A percentile compares a stretch with the other conserved stretches of the same genome.
These are phyloP conservation scores for Lasaia peninsularis DNA, from an alignment of 1,140 invertebrate genomes.

Conservation along the genomic window DNA sequence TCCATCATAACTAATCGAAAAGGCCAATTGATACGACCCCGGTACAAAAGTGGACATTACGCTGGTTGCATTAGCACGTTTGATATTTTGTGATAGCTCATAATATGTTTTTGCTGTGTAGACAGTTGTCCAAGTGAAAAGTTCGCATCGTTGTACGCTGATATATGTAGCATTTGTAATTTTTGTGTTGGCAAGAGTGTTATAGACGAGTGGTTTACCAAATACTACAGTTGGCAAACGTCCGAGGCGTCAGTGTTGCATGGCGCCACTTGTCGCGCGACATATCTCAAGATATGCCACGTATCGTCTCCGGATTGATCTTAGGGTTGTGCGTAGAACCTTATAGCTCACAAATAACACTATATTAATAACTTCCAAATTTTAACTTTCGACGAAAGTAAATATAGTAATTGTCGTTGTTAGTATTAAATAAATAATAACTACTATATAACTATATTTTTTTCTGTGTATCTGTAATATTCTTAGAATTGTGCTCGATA, in stretches of 20 bases:
- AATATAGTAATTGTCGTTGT: too few relatives aligned
- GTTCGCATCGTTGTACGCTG: conserved; percentile 10
- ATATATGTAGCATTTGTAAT: conserved; percentile 14
- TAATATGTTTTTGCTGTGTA: neutral
- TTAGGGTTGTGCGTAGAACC: neutral
- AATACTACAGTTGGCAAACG: conserved; percentile 35
- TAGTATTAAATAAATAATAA: too few relatives aligned
- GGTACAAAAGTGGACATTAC: too few relatives aligned
- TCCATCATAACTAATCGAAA: too few relatives aligned
- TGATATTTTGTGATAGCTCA: conserved; percentile 1
- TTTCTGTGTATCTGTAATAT: too few relatives aligned
- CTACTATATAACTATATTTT: too few relatives aligned
- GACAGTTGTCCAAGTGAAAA: conserved; percentile 1
- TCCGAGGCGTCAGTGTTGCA: conserved; percentile 30
- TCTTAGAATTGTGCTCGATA: too few relatives aligned
- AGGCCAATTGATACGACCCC: too few relatives aligned
- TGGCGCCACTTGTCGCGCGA: conserved; percentile 37
- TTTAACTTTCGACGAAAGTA: too few relatives aligned
- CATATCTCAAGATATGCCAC: conserved; percentile 18
- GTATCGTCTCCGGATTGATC: conserved; percentile 12
- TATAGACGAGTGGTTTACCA: conserved; percentile 21
- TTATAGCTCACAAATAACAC: neutral
- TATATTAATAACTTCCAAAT: neutral
- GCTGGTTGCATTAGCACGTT: neutral
- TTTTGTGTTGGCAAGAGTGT: conserved; percentile 16